Evolutionary conservation across 2,797 vertebrate genomes (phyloP).

Genomic region (Pelochelys cantorii): DNA sequence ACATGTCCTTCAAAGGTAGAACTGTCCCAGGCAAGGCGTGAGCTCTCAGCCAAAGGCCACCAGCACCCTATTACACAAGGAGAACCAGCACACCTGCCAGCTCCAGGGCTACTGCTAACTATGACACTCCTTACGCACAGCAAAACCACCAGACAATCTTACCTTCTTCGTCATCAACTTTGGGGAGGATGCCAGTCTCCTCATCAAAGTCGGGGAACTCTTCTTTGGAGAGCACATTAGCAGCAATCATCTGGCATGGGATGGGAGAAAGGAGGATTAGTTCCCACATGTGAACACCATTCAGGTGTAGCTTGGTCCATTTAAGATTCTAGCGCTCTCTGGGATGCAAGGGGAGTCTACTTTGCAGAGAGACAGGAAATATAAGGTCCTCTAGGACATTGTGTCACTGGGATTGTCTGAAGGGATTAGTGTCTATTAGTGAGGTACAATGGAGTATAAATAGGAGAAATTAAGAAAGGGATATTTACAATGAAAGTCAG

Average conservation of each 20-base stretch:
- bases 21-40: not conserved
- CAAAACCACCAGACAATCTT: not conserved
- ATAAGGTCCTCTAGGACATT: not conserved
- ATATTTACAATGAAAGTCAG: not conserved
- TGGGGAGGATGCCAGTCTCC: slow-evolving; percentile 97
- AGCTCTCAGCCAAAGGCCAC: not conserved
- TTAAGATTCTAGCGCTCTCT: not conserved
- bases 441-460: not conserved
- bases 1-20: not conserved
- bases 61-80: not conserved
- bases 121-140: not conserved
- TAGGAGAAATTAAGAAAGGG: not conserved
- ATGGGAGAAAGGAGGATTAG: not conserved
- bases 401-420: not conserved
- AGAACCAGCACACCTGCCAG: not conserved
- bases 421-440: not conserved
- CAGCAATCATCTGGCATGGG: slow-evolving; percentile 93
- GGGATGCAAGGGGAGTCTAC: not conserved
- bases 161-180: slow-evolving; percentile 99
- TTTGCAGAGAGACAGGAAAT: not conserved
- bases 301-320: not conserved
- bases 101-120: not conserved
- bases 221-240: slow-evolving; percentile 97
- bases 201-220: slow-evolving; percentile 99
- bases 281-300: rapidly evolving